Evolutionary conservation across 2,113 vertebrate genomes (phyloP).

Genomic region (Salvator merianae): DNA sequence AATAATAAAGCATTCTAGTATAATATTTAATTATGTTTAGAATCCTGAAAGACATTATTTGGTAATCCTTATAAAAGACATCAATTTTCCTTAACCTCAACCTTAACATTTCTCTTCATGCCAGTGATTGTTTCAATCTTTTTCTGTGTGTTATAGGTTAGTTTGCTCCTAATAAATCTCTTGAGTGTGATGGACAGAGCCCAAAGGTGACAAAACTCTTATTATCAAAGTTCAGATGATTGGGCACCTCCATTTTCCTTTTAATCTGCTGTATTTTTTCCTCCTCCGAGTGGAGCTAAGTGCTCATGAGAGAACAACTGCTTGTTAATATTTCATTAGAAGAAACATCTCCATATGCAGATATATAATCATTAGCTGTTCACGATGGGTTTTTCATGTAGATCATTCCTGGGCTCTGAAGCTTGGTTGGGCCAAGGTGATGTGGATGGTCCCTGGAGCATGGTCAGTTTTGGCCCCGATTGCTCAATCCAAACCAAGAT

Average conservation of each 20-base stretch:
- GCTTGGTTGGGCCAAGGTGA: too few relatives aligned
- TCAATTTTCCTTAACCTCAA: neutral
- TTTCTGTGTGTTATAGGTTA: neutral
- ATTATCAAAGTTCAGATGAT: neutral
- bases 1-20: neutral
- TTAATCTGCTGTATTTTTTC: constrained; percentile 30
- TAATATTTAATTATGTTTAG: neutral
- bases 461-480: too few relatives aligned
- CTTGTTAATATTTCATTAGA: neutral
- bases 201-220: neutral
- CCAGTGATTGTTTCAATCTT: neutral
- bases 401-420: too few relatives aligned
- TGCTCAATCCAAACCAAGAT: too few relatives aligned
- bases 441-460: too few relatives aligned
- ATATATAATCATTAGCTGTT: neutral
- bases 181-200: neutral
- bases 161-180: neutral
- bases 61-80: neutral
- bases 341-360: neutral
- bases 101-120: neutral
- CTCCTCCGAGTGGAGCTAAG: neutral
- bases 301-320: neutral
- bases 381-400: neutral
- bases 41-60: neutral
- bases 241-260: constrained; percentile 30